Conservation (phyloP, 2,888 invertebrate species). For the Colostygia pectinataria region DNA sequence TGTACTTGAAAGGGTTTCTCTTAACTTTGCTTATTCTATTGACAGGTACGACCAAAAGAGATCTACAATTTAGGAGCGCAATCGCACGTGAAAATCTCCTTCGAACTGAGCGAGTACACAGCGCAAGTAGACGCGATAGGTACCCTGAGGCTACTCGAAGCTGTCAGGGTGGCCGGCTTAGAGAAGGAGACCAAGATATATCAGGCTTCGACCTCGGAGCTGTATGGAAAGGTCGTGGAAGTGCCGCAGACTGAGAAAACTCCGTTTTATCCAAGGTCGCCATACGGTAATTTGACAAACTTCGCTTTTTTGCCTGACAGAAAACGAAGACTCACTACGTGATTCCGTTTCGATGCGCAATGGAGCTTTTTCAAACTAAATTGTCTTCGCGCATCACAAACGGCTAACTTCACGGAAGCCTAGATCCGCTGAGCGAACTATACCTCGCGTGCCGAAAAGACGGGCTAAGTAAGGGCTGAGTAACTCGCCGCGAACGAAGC, state of each 20-base stretch:
- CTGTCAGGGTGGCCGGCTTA: conserved; percentile 93
- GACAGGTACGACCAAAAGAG: conserved; percentile 89
- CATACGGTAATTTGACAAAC: conserved; percentile 88
- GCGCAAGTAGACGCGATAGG: conserved; percentile 99
- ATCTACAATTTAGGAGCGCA: conserved; percentile 99
- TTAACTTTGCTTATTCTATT: no score
- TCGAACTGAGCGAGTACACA: conserved; percentile 99
- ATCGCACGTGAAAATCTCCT: conserved; percentile 99
- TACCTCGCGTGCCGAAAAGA: no score
- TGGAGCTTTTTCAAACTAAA: no score
- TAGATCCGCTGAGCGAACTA: no score
- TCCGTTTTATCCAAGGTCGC: conserved; percentile 97
- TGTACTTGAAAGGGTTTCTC: no score
- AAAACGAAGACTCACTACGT: no score
- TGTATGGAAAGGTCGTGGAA: conserved; percentile 96
- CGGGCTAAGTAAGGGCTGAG: no score
- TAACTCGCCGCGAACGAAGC: no score
- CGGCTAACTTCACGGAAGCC: no score
- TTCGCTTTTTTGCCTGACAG: no score
- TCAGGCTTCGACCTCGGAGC: conserved; percentile 97
- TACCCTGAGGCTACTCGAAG: conserved; percentile 94
- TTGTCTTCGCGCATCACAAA: no score
- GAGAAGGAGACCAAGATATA: conserved; percentile 93
- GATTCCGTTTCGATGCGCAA: no score
- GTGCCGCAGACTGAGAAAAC: conserved; percentile 97